Base-by-base conservation (phyloP, 2,888 invertebrate species). In the Chirona hameri region DNA sequence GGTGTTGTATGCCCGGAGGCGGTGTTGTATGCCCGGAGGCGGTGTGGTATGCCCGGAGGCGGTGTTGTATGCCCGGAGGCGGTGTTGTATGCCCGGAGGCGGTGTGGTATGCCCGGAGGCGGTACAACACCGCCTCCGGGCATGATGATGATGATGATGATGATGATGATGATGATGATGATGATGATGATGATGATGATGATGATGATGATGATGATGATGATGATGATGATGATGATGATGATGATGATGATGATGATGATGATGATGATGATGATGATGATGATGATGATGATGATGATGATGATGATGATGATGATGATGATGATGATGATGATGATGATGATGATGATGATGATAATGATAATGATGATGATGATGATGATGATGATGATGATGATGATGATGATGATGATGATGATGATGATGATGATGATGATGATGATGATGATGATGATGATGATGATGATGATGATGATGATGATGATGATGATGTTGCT, bases 91-190 rank as follows among this genome's bases (percentile, higher is more conserved):
- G n/a, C n/a, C n/a, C n/a, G n/a, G n/a, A n/a, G n/a, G n/a, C n/a
- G n/a, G n/a, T n/a, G n/a, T n/a, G n/a, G n/a, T n/a, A n/a, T n/a
- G 65, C n/a, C 18, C n/a, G n/a, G n/a, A n/a, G n/a, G n/a, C n/a
- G n/a, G n/a, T n/a, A n/a, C n/a, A n/a, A n/a, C n/a, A n/a, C n/a
- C n/a, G n/a, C n/a, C n/a, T n/a, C n/a, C n/a, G n/a, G n/a, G n/a
- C n/a, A n/a, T 65, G 65, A 65, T 65, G 65, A 65, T 65, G 65
- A 65, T 65, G 65, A 65, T 65, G 65, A 65, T 65, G 65, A 65
- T 65, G 65, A 65, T 65, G 65, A 65, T 65, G 65, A 65, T 21
- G 65, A 65, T 65, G 65, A 65, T 65, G 65, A 65, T 65, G 65
- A 65, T 65, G 65, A 65, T 65, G 65, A 65, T 65, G 65, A 65